Conservation (phyloP, 2,797 vertebrate species). For the Propithecus perrieri region DNA sequence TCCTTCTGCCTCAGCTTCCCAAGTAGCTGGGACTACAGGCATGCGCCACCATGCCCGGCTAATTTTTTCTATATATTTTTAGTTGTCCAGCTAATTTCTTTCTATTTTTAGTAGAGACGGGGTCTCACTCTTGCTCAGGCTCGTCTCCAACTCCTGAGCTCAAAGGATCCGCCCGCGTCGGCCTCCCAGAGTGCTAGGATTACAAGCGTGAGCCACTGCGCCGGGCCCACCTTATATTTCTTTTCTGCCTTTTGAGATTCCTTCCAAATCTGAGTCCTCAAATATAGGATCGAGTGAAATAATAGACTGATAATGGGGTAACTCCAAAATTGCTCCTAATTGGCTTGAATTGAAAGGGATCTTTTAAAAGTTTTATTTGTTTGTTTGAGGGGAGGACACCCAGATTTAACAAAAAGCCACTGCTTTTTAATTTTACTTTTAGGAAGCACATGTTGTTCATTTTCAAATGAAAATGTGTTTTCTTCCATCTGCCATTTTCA, state of each 20-base stretch:
- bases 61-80: too few relatives aligned
- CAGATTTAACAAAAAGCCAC: background rate
- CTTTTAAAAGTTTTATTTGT: background rate
- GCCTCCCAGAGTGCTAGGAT: too few relatives aligned
- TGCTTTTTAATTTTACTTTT: constrained; percentile 4
- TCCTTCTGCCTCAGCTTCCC: too few relatives aligned
- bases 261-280: constrained; percentile 20
- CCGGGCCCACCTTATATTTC: too few relatives aligned
- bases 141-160: too few relatives aligned
- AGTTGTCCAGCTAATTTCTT: too few relatives aligned
- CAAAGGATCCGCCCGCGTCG: too few relatives aligned
- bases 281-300: background rate
- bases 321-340: background rate
- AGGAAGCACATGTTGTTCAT: background rate
- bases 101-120: too few relatives aligned
- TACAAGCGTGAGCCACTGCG: too few relatives aligned
- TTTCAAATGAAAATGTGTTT: constrained; percentile 37
- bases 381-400: background rate
- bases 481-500: background rate
- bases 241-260: constrained; percentile 37
- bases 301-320: background rate
- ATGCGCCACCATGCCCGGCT: too few relatives aligned
- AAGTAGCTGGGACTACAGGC: too few relatives aligned
- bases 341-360: constrained; percentile 6
- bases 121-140: too few relatives aligned